phyloP scores from a whole-genome alignment of 2,113 vertebrate genomes.

The Holacanthus passer region DNA sequence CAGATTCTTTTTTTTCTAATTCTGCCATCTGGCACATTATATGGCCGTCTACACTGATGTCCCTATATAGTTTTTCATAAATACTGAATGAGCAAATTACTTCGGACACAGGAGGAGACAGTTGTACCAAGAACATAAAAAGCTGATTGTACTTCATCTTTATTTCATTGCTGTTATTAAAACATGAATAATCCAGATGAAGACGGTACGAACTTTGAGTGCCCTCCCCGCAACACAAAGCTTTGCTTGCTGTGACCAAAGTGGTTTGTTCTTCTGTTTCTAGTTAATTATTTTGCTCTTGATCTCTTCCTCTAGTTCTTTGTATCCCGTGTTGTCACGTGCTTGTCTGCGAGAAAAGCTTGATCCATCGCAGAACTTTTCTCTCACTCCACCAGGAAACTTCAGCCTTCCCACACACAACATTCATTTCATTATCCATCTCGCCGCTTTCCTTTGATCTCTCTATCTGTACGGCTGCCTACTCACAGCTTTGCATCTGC shows the following conservation, averaged over 20 bases:
- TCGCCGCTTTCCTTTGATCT: slow-evolving; percentile 48
- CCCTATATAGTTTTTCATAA: not conserved
- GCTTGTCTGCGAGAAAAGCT: slow-evolving; percentile 17
- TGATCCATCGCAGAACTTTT: slow-evolving; percentile 4
- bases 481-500: slow-evolving; percentile 9
- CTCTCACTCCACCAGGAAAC: not conserved
- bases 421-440: slow-evolving; percentile 22
- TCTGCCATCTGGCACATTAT: not conserved
- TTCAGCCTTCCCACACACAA: slow-evolving; percentile 7
- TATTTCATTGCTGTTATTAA: slow-evolving; percentile 55
- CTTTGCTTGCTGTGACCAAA: slow-evolving; percentile 3
- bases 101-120: not conserved
- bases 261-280: slow-evolving; percentile 26
- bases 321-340: not conserved
- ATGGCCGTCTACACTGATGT: not conserved
- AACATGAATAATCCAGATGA: slow-evolving; percentile 59
- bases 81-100: slow-evolving; percentile 31
- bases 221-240: slow-evolving; percentile 1
- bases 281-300: slow-evolving; percentile 20
- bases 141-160: slow-evolving; percentile 45
- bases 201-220: slow-evolving; percentile 18
- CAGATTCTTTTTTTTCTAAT: not conserved
- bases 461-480: slow-evolving; percentile 4
- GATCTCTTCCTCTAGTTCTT: slow-evolving; percentile 21
- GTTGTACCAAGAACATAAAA: slow-evolving; percentile 12